These are phyloP conservation scores for Tiaroga cobitis DNA, from an alignment of 2,797 vertebrate genomes.

Conservation along the genomic window DNA sequence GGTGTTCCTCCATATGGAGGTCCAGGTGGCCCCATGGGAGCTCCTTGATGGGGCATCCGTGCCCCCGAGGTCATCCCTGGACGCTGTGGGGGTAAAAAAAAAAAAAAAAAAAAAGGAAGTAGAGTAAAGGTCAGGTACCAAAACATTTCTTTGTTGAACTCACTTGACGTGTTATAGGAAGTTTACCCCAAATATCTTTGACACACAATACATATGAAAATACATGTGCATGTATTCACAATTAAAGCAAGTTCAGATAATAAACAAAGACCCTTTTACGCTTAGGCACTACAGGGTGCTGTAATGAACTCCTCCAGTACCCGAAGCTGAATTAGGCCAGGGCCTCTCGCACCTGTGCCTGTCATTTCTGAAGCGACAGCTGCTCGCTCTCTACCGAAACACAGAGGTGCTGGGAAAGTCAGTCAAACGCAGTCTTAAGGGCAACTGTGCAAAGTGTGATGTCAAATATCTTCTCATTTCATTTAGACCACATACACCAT, in stretches of 20 bases:
- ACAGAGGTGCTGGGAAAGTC: slow-evolving; percentile 25
- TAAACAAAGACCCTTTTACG: not conserved
- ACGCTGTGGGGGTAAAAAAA: slow-evolving; percentile 71
- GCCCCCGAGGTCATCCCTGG: slow-evolving; percentile 89
- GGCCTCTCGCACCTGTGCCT: slow-evolving; percentile 61
- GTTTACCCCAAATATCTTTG: not conserved
- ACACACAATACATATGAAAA: not conserved
- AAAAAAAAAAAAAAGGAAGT: not conserved
- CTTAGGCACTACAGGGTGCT: not conserved
- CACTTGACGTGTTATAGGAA: too few species aligned
- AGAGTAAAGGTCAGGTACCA: slow-evolving; percentile 23
- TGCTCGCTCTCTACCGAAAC: slow-evolving; percentile 49
- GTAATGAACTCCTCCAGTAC: slow-evolving; percentile 19
- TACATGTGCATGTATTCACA: not conserved
- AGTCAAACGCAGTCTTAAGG: slow-evolving; percentile 11
- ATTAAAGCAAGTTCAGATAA: not conserved
- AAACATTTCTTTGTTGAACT: slow-evolving; percentile 1
- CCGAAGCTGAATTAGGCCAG: slow-evolving; percentile 41
- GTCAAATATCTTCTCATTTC: slow-evolving; percentile 3
- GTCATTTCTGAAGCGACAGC: slow-evolving; percentile 61
- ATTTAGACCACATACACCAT: not conserved
- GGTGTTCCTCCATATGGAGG: slow-evolving; percentile 83
- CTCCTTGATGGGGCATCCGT: slow-evolving; percentile 89
- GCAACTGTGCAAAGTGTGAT: slow-evolving; percentile 22
- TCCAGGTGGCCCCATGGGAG: slow-evolving; percentile 88